Evolutionary conservation across 2,797 vertebrate genomes (phyloP).

Genomic region (Onychomys arenicola): DNA sequence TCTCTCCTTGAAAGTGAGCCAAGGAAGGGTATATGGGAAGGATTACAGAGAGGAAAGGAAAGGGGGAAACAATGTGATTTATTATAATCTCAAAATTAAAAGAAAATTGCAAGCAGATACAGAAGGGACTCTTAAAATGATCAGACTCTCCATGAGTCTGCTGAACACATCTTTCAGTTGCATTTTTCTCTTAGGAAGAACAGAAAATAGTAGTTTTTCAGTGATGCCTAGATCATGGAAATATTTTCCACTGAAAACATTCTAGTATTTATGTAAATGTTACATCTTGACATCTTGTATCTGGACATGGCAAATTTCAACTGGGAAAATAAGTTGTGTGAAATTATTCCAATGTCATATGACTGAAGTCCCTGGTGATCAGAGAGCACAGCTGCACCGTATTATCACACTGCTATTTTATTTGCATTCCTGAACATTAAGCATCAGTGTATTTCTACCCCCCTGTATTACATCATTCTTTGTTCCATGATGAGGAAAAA

Average conservation of each 20-base stretch:
- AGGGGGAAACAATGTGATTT: neutral
- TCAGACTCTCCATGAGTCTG: neutral
- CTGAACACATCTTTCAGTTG: neutral
- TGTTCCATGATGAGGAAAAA: constrained; percentile 36
- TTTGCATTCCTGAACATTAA: constrained; percentile 66
- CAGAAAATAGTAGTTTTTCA: neutral
- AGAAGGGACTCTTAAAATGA: neutral
- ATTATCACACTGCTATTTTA: constrained; percentile 61
- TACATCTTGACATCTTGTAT: constrained; percentile 54
- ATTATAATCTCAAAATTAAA: neutral
- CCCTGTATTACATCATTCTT: constrained; percentile 50
- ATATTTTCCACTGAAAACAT: neutral
- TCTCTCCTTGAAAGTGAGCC: neutral
- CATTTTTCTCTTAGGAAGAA: neutral
- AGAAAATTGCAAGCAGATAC: neutral
- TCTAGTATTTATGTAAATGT: constrained; percentile 46
- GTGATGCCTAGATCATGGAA: neutral
- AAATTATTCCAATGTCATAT: constrained; percentile 61
- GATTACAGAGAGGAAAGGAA: neutral
- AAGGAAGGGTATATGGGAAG: neutral
- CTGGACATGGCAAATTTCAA: constrained; percentile 58
- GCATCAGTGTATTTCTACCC: constrained; percentile 56
- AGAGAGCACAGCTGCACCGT: constrained; percentile 21
- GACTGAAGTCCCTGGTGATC: constrained; percentile 40
- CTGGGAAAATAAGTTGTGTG: constrained; percentile 69